phyloP scores from a whole-genome alignment of 2,797 vertebrate genomes.

The Lutjanus argentimaculatus region DNA sequence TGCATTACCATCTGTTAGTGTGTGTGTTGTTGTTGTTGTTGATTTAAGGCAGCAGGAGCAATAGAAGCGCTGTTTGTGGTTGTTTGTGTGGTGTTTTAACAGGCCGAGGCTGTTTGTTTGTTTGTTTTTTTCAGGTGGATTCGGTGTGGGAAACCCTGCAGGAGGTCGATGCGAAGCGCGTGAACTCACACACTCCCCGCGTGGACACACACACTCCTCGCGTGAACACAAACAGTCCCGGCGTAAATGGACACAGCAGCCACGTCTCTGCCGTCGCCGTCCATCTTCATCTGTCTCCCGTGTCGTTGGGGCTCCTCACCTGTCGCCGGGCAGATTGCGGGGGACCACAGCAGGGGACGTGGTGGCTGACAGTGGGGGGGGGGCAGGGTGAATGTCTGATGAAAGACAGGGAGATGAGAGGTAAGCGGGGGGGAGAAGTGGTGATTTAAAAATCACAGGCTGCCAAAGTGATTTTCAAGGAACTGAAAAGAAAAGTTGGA shows the following conservation, averaged over 20 bases:
- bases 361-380: neutral
- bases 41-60: constrained; percentile 46
- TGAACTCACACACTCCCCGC: constrained; percentile 31
- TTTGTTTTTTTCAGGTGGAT: constrained; percentile 70
- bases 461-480: neutral
- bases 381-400: constrained; percentile 7
- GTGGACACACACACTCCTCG: constrained; percentile 30
- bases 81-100: constrained; percentile 56
- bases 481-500: neutral
- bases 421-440: neutral
- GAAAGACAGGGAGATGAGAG: constrained; percentile 10
- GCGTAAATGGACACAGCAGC: constrained; percentile 7
- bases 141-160: constrained; percentile 42
- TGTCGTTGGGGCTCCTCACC: constrained; percentile 36
- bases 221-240: constrained; percentile 34
- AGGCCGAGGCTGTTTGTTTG: constrained; percentile 56
- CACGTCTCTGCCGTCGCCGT: constrained; percentile 19
- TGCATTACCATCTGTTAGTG: constrained; percentile 43
- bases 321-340: constrained; percentile 42
- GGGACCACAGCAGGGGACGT: constrained; percentile 35
- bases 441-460: neutral
- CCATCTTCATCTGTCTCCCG: constrained; percentile 25
- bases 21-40: constrained; percentile 39
- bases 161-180: constrained; percentile 25
- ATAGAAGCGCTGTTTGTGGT: constrained; percentile 35